Conservation (phyloP, 2,888 invertebrate species). For the Volucella inflata region DNA sequence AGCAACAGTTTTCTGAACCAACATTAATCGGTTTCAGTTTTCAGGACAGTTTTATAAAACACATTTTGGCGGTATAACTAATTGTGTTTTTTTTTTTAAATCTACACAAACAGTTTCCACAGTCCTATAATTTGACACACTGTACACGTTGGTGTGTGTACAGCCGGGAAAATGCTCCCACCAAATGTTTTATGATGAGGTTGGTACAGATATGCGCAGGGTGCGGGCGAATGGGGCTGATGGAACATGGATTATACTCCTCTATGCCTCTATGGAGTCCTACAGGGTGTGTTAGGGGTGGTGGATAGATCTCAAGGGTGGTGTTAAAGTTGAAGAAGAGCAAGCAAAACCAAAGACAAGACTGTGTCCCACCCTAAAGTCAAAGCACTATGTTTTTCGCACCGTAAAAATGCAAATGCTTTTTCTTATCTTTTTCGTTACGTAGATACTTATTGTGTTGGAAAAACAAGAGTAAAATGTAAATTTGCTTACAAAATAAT, state of each 20-base stretch:
- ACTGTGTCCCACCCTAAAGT: slow-evolving; percentile 68
- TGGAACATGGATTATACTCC: slow-evolving; percentile 48
- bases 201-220: slow-evolving; percentile 48
- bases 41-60: too few relatives aligned
- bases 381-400: slow-evolving; percentile 40
- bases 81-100: too few relatives aligned
- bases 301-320: slow-evolving; percentile 13
- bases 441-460: too few relatives aligned
- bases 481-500: slow-evolving; percentile 53
- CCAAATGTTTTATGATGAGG: slow-evolving; percentile 41
- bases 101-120: neutral
- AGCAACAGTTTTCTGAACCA: too few relatives aligned
- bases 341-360: slow-evolving; percentile 59
- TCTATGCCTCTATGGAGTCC: neutral
- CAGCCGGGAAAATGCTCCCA: slow-evolving; percentile 57
- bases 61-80: too few relatives aligned
- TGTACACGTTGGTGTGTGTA: slow-evolving; percentile 46
- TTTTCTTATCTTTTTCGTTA: slow-evolving; percentile 11
- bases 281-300: slow-evolving; percentile 13
- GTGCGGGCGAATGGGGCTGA: neutral
- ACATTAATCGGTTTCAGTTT: too few relatives aligned
- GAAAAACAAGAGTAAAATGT: neutral
- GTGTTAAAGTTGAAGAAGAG: slow-evolving; percentile 42
- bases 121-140: slow-evolving; percentile 44
- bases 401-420: slow-evolving; percentile 22